Base-by-base conservation (phyloP, 2,797 vertebrate species). In the Oryzias sinensis region DNA sequence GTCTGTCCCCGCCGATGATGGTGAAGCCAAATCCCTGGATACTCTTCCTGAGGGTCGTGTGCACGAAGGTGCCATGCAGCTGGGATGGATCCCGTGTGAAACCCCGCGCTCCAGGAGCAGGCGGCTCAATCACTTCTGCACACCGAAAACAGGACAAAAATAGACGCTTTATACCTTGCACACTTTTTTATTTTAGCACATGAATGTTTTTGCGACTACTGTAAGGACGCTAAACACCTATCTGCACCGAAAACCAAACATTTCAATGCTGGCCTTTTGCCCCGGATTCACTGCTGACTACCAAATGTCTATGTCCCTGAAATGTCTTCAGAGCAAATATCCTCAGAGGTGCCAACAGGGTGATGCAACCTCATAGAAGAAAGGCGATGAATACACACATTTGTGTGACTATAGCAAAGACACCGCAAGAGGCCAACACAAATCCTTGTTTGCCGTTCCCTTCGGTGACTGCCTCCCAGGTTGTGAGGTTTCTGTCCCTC, bases 11-110 rank as follows among this genome's bases (percentile, higher is more conserved):
- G 17, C 97, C 96, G 0, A 99, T 98, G 68, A 99, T 99, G 53
- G 96, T 99, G 72, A 99, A 99, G 40, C 97, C 97, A 67, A 99
- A 99, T 1, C 97, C 97, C 91, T 95, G 96, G 0, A 91, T 74
- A 55, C 97, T 97, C 85, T 99, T 99, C 51, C 92, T 93, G 41
- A 98, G 81, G 0, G 95, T 91, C 0, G 96, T 96, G 66, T 90
- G 91, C 53, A 98, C 84, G 40, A 96, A 90, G 5, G 90, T 84
- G 53, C 97, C 97, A 77, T 94, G 93, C 14, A 99, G 92, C 78
- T 97, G 94, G 24, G 94, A 84, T 0, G 96, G 96, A 67, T 99
- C 97, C 53, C 96, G 88, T 0, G 96, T 98, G 82, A 99, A 99
- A 54, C 84, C 82, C 6, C 82, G 59, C 37, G 53, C 53, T 14